Base-by-base conservation (phyloP, 2,113 vertebrate species). In the Hippotragus niger region DNA sequence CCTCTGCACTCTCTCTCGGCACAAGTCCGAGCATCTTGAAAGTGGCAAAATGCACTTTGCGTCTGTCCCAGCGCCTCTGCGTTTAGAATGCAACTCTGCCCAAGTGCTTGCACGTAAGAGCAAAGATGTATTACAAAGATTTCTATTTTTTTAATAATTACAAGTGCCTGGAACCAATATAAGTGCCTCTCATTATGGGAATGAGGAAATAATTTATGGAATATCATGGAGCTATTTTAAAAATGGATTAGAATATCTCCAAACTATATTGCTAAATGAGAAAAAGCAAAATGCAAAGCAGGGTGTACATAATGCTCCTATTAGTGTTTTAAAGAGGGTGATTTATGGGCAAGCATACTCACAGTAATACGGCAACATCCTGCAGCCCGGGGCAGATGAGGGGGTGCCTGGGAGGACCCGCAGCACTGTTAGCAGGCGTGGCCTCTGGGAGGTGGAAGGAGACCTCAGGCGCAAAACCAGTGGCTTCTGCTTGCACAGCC, bases 291-390 rank as follows among this genome's bases (percentile, higher is more conserved):
- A 57, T 12, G 71, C 27, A 52, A 25, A 91, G 2, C 3, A 21
- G 57, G 12, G 12, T 3, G 1, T 25, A 2, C 1, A 0, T 21
- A 15, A 21, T 3, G 36, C 45, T 31, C 8, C 60, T 25, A 15
- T 43, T 11, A 11, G 31, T 19, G 81, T 29, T 31, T 43, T n/a
- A 23, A 27, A 50, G 53, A 11, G 47, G 50, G 25, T 14, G 89
- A 8, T 17, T 47, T 36, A 6, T 9, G 16, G 17, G 0, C 0
- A 0, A 43, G 14, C 3, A 11, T 0, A 2, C 33, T 7, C 6
- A 0, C 55, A 25, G 33, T 31, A n/a, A 7, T 2, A 2, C 7
- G 14, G 58, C 47, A 31, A 7, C 6, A 25, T 21, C 17, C n/a
- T 2, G 0, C 0, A 3, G 15, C 25, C 21, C 11, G 0, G 27